These are phyloP conservation scores for Argyrosomus japonicus DNA, from an alignment of 2,113 vertebrate genomes.

Conservation along the genomic window DNA sequence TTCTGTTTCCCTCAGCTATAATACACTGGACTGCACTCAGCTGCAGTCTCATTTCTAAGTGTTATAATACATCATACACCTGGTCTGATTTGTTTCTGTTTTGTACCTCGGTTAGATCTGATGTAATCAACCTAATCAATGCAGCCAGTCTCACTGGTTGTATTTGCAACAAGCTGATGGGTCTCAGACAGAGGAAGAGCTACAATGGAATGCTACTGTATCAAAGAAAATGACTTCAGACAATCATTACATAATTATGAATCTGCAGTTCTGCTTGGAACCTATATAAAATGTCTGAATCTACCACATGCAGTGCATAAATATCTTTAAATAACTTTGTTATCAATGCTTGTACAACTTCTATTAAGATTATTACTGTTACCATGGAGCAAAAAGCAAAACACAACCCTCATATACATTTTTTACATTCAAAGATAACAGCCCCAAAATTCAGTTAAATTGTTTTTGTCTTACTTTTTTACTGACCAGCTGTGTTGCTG, in stretches of 20 bases:
- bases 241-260: neutral
- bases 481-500: slow-evolving; percentile 14
- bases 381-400: neutral
- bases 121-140: neutral
- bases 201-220: neutral
- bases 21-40: neutral
- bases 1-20: slow-evolving; percentile 28
- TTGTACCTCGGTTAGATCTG: neutral
- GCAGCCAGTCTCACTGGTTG: neutral
- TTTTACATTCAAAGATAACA: neutral
- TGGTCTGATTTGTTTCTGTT: slow-evolving; percentile 7
- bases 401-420: neutral
- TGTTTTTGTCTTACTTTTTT: neutral
- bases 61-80: neutral
- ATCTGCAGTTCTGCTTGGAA: neutral
- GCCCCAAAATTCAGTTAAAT: neutral
- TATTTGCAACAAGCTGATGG: neutral
- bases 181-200: neutral
- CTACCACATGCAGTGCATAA: neutral
- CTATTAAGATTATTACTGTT: neutral
- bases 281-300: neutral
- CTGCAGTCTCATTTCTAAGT: neutral
- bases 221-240: neutral
- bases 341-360: neutral
- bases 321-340: neutral